Percentiles rank a stretch among this genome's conserved stretches.
These are phyloP conservation scores for Mercenaria mercenaria DNA, from an alignment of 1,140 invertebrate species.

Conservation along the genomic window DNA sequence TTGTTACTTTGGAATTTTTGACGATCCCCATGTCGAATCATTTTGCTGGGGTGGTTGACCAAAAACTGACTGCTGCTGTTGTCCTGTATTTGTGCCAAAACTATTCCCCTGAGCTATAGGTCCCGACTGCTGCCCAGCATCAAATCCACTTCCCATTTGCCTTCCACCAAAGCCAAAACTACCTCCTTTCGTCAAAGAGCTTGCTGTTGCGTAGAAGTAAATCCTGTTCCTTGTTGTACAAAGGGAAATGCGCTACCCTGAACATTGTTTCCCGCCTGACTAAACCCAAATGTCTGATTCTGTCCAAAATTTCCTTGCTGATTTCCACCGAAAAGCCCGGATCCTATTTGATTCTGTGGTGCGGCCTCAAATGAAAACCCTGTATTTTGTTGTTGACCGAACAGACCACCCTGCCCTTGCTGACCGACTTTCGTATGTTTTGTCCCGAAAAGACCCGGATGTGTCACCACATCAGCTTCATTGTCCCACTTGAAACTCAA, in stretches of 20 bases:
- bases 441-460: neutral
- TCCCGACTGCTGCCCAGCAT: too few species aligned
- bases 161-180: neutral
- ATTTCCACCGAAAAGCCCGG: neutral
- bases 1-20: neutral
- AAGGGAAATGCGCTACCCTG: too few species aligned
- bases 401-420: neutral
- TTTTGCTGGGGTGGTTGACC: neutral
- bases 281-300: neutral
- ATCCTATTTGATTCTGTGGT: neutral
- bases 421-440: neutral
- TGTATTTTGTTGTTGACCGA: neutral
- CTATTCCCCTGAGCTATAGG: too few species aligned
- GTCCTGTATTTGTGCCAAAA: too few species aligned
- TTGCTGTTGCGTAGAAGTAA: neutral
- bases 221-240: neutral
- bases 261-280: neutral
- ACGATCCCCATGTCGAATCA: neutral
- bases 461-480: neutral
- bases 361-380: neutral
- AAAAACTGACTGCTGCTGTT: too few species aligned
- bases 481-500: neutral
- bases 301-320: neutral
- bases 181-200: neutral
- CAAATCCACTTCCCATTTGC: too few species aligned